phyloP scores from a whole-genome alignment of 2,888 invertebrate species.

The Drosophila pullipes region DNA sequence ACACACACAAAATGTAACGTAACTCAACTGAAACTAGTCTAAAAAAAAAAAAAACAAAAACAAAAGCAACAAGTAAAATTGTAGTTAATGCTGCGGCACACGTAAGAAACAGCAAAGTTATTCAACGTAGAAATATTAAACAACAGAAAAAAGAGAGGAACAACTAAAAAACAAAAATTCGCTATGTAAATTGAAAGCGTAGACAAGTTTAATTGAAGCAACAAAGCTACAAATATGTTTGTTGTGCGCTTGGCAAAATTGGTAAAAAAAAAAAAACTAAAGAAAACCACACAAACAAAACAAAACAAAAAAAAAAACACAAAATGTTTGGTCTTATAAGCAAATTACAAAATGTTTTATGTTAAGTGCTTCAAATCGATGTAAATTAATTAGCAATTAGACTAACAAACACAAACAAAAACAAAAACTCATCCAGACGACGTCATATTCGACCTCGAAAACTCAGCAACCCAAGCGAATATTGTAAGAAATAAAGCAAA shows the following conservation, averaged over 20 bases:
- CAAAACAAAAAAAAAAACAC: background rate
- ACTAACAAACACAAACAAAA: background rate
- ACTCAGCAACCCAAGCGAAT: conserved; percentile 25
- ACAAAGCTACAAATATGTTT: conserved; percentile 28
- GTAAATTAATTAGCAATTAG: conserved; percentile 70
- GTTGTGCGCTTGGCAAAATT: conserved; percentile 53
- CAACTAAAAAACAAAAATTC: conserved; percentile 16
- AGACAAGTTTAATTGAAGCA: conserved; percentile 3
- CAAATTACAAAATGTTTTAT: conserved; percentile 60
- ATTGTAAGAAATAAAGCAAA: conserved; percentile 35
- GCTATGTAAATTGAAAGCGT: conserved; percentile 32
- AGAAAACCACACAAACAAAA: background rate
- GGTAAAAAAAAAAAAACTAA: conserved; percentile 7
- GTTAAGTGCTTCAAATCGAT: conserved; percentile 68
- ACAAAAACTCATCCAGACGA: conserved; percentile 16
- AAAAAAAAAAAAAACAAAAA: conserved; percentile 35
- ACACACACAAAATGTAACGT: conserved; percentile 71
- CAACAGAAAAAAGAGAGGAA: background rate
- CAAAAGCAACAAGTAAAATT: conserved; percentile 14
- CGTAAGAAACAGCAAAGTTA: conserved; percentile 5
- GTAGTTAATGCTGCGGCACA: conserved; percentile 25
- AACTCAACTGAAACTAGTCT: conserved; percentile 83
- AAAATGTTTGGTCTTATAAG: conserved; percentile 38
- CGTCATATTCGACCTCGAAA: conserved; percentile 25
- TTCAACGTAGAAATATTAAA: conserved; percentile 27